phyloP scores from a whole-genome alignment of 2,888 invertebrate genomes.

The Oscheius sp. region DNA sequence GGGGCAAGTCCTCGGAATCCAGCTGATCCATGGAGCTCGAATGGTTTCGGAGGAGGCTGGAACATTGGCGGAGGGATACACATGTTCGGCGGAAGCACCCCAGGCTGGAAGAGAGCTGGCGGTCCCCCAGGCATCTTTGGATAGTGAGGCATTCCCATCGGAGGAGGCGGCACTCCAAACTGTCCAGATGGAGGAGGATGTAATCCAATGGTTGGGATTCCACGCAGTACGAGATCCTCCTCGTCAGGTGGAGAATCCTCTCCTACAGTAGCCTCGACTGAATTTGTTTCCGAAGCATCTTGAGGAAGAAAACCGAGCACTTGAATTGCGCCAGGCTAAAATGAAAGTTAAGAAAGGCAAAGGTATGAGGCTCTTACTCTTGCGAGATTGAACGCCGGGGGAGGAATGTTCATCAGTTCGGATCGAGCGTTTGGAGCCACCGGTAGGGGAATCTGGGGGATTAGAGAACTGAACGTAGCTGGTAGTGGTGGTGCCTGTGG shows the following conservation, averaged over 20 bases:
- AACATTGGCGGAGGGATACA: conserved; percentile 5
- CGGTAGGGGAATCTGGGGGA: conserved; percentile 23
- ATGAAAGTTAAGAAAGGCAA: neutral
- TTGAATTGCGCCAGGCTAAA: conserved; percentile 13
- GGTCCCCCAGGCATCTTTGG: neutral
- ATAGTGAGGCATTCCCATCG: neutral
- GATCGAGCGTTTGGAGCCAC: conserved; percentile 6
- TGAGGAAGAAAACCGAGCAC: conserved; percentile 7
- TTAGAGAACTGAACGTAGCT: neutral
- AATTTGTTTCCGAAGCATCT: conserved; percentile 14
- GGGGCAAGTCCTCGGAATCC: conserved; percentile 34
- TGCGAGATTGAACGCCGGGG: neutral
- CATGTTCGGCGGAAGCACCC: conserved; percentile 3
- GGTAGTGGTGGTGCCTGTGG: neutral
- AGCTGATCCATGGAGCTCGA: conserved; percentile 25
- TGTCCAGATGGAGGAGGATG: neutral
- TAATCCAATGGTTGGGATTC: neutral
- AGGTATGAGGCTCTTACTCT: neutral
- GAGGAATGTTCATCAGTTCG: conserved; percentile 1
- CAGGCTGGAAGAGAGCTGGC: neutral
- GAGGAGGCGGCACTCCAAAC: neutral
- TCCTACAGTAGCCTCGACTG: conserved; percentile 19
- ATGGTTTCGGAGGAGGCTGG: conserved; percentile 5
- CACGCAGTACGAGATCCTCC: neutral
- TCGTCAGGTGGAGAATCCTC: conserved; percentile 24